These are phyloP conservation scores for Polietes domitor DNA, from an alignment of 2,888 invertebrate species.

Conservation along the genomic window DNA sequence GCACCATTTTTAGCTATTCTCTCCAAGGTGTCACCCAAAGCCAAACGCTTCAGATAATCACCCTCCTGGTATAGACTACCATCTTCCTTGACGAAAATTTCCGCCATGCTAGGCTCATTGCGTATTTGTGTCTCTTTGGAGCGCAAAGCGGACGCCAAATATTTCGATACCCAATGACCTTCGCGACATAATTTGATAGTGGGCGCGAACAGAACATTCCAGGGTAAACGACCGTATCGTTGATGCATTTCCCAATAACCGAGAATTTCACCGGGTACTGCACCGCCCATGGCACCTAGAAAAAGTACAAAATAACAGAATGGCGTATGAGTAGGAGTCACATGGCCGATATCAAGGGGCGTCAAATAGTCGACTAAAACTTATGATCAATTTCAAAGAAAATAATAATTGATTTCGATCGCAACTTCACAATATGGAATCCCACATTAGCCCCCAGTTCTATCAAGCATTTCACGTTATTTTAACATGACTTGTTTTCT, in stretches of 20 bases:
- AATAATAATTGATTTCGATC: no score
- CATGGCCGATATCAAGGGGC: no score
- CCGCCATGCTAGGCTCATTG: slow-evolving; percentile 83
- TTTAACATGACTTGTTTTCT: no score
- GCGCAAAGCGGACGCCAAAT: slow-evolving; percentile 84
- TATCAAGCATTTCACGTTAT: no score
- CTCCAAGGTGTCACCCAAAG: slow-evolving; percentile 87
- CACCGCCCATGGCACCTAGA: slow-evolving; percentile 83
- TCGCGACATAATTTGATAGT: slow-evolving; percentile 88
- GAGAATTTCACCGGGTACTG: slow-evolving; percentile 93
- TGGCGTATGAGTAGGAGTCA: no score
- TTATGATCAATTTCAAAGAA: no score
- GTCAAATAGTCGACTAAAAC: no score
- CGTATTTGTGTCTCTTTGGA: slow-evolving; percentile 82
- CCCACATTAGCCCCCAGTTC: no score
- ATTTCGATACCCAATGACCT: slow-evolving; percentile 87
- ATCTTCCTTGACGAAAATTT: slow-evolving; percentile 84
- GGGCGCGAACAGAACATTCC: slow-evolving; percentile 90
- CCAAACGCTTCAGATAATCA: slow-evolving; percentile 85
- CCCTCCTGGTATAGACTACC: slow-evolving; percentile 83
- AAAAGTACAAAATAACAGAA: neutral
- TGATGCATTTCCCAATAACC: slow-evolving; percentile 91
- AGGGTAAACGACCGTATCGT: slow-evolving; percentile 88
- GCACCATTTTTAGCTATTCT: slow-evolving; percentile 86
- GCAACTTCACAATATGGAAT: no score